Evolutionary conservation across 1,140 invertebrate species (phyloP), one percentile per base, ranked within the genome.

Genomic region (Zaprionus gabonicus): DNA sequence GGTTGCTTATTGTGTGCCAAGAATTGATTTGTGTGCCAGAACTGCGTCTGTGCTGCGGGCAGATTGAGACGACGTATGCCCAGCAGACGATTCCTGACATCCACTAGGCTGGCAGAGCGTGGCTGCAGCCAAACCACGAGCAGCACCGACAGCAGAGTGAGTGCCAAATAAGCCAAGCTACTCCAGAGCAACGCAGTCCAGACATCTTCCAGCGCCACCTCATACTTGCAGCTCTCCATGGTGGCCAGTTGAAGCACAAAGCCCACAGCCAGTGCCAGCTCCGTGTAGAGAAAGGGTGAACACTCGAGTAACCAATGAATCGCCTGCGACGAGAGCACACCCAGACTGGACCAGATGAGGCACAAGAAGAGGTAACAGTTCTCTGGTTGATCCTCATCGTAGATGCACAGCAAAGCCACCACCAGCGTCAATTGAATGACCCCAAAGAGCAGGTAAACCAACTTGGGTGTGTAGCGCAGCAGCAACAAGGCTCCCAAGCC

Each of bases 21-120:
- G 34, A 91, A 92, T 41, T 90, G 85, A 60, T 92, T 92, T 10
- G 91, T 81, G 55, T 88, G 80, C 84, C 82, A 92, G 53, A 92
- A 80, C 12, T 91, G 82, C 6, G 80, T 86, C 51, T 90, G 85
- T 7, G 75, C 76, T 13, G 65, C 60, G 0, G 79, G 46, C 7
- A 58, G 28, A 17, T 82, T 60, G n/a, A 77, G 70, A 0, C 82
- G 63, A 4, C 60, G 73, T 25, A 92, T 80, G 71, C 91, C 91
- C 72, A 92, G 63, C 71, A 92, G 69, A 10, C 82, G 82, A 71
- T 92, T 92, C 5, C 91, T 74, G 5, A 92, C 80, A 58, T 92
- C 91, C 1, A 92, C 82, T 1, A 92, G 67, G 17, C 91, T 91
- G 25, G 68, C 69, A 4, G 91, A 83, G 46, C 72, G 63, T 0